Evolutionary conservation across 2,888 invertebrate genomes (phyloP).

Genomic region (Lasioglossum malachurum): DNA sequence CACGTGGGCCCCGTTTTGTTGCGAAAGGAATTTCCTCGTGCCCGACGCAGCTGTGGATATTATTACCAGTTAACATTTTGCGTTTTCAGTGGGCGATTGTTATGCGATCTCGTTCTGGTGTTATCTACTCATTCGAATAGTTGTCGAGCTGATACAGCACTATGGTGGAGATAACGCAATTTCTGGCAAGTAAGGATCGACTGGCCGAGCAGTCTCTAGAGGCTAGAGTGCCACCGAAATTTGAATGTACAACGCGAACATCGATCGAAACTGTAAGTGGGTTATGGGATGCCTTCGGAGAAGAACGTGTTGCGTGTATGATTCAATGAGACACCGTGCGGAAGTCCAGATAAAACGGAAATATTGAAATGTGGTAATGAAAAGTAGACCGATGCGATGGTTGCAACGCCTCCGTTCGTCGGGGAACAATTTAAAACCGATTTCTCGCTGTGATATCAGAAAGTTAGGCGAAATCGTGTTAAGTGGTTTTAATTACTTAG

Average conservation of each 20-base stretch:
- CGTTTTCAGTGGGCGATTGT: neutral
- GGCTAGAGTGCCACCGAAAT: constrained; percentile 4
- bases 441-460: constrained; percentile 68
- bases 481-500: constrained; percentile 78
- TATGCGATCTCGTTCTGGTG: neutral
- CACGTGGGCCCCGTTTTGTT: neutral
- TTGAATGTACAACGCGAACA: constrained; percentile 1
- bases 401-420: constrained; percentile 24
- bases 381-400: constrained; percentile 49
- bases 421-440: constrained; percentile 67
- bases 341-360: constrained; percentile 22
- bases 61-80: neutral
- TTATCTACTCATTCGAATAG: constrained; percentile 1
- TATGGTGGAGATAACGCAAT: constrained; percentile 67
- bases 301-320: neutral
- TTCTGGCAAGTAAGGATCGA: constrained; percentile 62
- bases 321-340: neutral
- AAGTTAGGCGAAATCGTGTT: constrained; percentile 75
- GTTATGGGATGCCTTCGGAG: neutral
- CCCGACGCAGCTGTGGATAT: neutral
- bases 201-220: constrained; percentile 15
- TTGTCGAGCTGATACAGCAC: constrained; percentile 6
- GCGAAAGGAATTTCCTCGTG: neutral
- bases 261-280: neutral
- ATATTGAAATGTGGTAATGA: constrained; percentile 52